Conservation (phyloP, 1,140 invertebrate species). For the Tetramorium parvispinum region DNA sequence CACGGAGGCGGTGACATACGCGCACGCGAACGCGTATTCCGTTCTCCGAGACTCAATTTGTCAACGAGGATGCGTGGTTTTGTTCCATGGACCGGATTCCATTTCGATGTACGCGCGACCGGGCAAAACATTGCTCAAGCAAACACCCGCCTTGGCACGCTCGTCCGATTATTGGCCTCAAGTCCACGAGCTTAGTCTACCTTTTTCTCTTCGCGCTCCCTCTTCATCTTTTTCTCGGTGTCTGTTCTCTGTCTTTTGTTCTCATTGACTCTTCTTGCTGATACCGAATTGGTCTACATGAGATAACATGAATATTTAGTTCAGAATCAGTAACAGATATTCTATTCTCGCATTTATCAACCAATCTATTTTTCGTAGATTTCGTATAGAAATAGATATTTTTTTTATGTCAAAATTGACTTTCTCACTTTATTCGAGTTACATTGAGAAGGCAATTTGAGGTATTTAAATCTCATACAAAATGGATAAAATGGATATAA, state of each 20-base stretch:
- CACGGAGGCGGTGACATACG: slow-evolving; percentile 46
- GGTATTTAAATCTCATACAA: background rate
- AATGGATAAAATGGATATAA: background rate
- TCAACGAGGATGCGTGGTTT: slow-evolving; percentile 80
- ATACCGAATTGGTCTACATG: background rate
- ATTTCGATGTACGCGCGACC: slow-evolving; percentile 78
- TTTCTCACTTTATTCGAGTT: background rate
- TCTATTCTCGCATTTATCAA: background rate
- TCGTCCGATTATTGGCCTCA: slow-evolving; percentile 76
- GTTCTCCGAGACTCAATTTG: slow-evolving; percentile 79
- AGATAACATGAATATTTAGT: background rate
- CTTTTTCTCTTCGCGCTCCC: background rate
- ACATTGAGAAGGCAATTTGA: background rate
- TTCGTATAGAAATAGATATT: background rate
- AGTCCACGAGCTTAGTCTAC: slow-evolving; percentile 21
- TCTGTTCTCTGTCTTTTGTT: background rate
- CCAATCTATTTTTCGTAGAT: background rate
- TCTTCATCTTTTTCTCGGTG: slow-evolving; percentile 43
- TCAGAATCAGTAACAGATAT: background rate
- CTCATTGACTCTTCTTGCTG: slow-evolving; percentile 20
- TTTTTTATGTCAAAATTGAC: background rate
- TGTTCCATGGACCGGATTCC: slow-evolving; percentile 81
- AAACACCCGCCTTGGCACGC: slow-evolving; percentile 73
- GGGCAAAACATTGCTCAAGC: slow-evolving; percentile 73
- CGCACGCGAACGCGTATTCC: slow-evolving; percentile 70